phyloP scores from a whole-genome alignment of 2,888 invertebrate species.

The Saturnia pavonia region DNA sequence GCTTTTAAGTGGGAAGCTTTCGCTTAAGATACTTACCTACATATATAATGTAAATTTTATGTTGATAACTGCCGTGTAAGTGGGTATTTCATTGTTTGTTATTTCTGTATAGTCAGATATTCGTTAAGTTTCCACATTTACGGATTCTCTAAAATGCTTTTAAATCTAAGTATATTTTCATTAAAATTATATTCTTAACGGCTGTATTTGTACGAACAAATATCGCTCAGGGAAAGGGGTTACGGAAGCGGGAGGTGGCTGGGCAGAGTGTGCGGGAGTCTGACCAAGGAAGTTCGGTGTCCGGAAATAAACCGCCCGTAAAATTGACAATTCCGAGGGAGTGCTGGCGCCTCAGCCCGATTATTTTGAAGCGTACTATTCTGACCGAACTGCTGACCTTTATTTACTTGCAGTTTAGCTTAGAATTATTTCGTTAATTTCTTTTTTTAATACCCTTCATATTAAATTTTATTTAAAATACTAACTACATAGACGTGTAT shows the following conservation, averaged over 20 bases:
- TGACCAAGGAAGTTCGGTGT: slow-evolving; percentile 79
- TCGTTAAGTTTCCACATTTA: neutral
- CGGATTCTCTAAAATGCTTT: neutral
- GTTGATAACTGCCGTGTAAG: slow-evolving; percentile 57
- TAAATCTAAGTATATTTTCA: slow-evolving; percentile 2
- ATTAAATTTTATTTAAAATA: neutral
- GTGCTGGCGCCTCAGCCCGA: slow-evolving; percentile 64
- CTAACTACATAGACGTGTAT: neutral
- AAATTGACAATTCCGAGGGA: slow-evolving; percentile 85
- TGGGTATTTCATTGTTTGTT: slow-evolving; percentile 29
- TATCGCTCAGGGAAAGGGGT: slow-evolving; percentile 56
- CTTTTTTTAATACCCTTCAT: neutral
- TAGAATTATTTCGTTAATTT: neutral
- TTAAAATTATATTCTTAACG: slow-evolving; percentile 33
- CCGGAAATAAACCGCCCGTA: slow-evolving; percentile 86
- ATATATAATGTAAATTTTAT: slow-evolving; percentile 80
- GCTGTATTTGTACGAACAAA: slow-evolving; percentile 47
- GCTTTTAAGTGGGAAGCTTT: slow-evolving; percentile 83
- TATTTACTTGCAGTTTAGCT: slow-evolving; percentile 6
- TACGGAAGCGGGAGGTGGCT: slow-evolving; percentile 47
- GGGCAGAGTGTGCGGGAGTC: slow-evolving; percentile 49
- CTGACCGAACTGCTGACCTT: slow-evolving; percentile 32
- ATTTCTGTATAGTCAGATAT: neutral
- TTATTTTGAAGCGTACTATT: slow-evolving; percentile 63
- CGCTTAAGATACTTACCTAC: slow-evolving; percentile 79